phyloP scores from a whole-genome alignment of 2,888 invertebrate genomes.

The Craniophora ligustri region DNA sequence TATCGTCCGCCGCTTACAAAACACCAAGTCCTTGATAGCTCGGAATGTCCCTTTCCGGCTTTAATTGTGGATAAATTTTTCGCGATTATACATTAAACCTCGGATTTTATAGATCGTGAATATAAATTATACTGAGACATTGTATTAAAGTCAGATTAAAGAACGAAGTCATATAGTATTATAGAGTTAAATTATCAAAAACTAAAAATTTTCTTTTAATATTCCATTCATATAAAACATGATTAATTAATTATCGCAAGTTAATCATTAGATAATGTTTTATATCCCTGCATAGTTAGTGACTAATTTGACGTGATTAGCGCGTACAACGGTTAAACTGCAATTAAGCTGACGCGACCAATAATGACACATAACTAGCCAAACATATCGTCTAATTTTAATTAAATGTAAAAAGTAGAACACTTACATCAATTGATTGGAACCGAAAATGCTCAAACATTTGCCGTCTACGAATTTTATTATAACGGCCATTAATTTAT shows the following conservation, averaged over 20 bases:
- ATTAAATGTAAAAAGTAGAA: constrained; percentile 78
- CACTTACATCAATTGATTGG: constrained; percentile 77
- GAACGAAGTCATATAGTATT: constrained; percentile 10
- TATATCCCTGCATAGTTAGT: constrained; percentile 21
- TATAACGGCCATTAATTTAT: constrained; percentile 83
- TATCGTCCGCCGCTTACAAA: constrained; percentile 35
- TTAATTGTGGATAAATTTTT: constrained; percentile 39
- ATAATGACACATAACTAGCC: constrained; percentile 51
- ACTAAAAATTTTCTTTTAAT: constrained; percentile 20
- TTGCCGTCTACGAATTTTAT: constrained; percentile 80
- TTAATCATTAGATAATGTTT: constrained; percentile 31
- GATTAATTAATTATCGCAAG: constrained; percentile 36
- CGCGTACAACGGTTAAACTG: constrained; percentile 23
- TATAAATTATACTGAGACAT: constrained; percentile 27
- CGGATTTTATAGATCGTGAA: constrained; percentile 33
- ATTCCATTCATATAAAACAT: constrained; percentile 23
- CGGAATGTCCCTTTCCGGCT: constrained; percentile 52
- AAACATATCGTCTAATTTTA: constrained; percentile 64
- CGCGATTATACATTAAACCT: constrained; percentile 36
- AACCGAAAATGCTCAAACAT: constrained; percentile 74
- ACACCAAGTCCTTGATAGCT: constrained; percentile 43
- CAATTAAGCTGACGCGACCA: constrained; percentile 15
- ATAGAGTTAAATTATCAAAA: constrained; percentile 15
- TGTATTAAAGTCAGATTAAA: constrained; percentile 25
- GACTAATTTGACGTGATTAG: constrained; percentile 42